Conservation (phyloP, 2,113 vertebrate species). For the Tachysurus fulvidraco region DNA sequence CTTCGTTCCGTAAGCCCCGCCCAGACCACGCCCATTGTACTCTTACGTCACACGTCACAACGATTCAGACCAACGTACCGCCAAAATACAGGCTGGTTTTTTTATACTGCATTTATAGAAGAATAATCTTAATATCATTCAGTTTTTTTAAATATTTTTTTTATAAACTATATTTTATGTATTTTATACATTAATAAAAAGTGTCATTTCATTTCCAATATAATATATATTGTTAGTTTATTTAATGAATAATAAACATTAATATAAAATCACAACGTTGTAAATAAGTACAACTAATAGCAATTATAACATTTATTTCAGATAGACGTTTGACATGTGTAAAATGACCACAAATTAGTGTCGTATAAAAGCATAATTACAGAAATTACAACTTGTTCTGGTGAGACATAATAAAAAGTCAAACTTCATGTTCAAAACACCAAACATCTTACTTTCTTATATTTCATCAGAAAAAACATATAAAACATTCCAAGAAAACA, state of each 20-base stretch:
- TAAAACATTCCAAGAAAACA: conserved; percentile 19
- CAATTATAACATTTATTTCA: conserved; percentile 9
- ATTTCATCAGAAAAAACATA: conserved; percentile 13
- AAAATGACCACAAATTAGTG: conserved; percentile 18
- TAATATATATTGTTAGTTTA: too few species aligned
- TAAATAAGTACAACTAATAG: not conserved
- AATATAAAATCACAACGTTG: not conserved
- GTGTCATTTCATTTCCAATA: too few species aligned
- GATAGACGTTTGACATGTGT: not conserved
- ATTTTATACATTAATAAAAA: not conserved
- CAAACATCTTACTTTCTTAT: conserved; percentile 29
- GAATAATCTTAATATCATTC: not conserved
- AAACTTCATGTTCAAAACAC: conserved; percentile 37
- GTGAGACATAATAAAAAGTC: conserved; percentile 20
- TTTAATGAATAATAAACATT: not conserved
- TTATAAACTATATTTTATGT: not conserved
- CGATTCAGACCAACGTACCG: not conserved
- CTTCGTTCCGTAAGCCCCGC: conserved; percentile 37
- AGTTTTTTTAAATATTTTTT: not conserved
- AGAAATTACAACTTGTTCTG: conserved; percentile 17
- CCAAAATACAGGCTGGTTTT: conserved; percentile 12
- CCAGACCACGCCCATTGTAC: conserved; percentile 6
- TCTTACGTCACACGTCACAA: not conserved
- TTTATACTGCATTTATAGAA: too few species aligned
- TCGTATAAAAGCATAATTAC: not conserved